Conservation (phyloP, 30 jellyfish, hydroid and myxozoan species). For the Rhopilema esculentum region DNA sequence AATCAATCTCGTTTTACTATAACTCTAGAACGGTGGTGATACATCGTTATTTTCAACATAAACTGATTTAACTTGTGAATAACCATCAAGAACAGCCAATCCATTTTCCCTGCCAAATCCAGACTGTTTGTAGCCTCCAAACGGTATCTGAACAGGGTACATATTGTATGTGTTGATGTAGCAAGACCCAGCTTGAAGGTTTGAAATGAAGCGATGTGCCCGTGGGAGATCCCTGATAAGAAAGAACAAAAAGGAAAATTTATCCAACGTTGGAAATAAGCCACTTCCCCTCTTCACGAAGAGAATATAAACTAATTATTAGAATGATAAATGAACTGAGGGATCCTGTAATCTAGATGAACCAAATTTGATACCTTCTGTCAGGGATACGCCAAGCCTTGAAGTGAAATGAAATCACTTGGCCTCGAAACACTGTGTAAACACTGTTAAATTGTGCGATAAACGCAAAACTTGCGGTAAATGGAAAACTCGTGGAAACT, state of each 20-base stretch:
- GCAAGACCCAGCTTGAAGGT: conserved; percentile 92
- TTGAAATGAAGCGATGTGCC: conserved; percentile 89
- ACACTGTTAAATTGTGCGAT: no score
- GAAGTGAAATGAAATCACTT: background rate
- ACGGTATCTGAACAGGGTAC: conserved; percentile 91
- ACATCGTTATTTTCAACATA: conserved; percentile 87
- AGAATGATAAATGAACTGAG: no score
- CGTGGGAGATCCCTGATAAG: conserved; percentile 78
- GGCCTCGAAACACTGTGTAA: background rate
- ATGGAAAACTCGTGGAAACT: no score
- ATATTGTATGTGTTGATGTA: conserved; percentile 88
- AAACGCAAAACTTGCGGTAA: no score
- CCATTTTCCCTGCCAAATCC: conserved; percentile 98
- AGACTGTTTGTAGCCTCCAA: conserved; percentile 94
- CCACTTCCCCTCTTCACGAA: no score
- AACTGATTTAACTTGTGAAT: conserved; percentile 87
- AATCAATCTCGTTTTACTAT: background rate
- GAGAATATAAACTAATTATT: no score
- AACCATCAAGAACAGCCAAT: conserved; percentile 81
- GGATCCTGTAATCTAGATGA: no score
- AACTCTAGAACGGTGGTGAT: conserved; percentile 56
- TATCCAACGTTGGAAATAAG: no score
- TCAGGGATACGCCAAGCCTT: background rate
- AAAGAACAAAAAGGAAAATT: background rate
- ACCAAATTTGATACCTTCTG: no score